Evolutionary conservation across 2,888 invertebrate species (phyloP).

Genomic region (Watsonalla binaria): DNA sequence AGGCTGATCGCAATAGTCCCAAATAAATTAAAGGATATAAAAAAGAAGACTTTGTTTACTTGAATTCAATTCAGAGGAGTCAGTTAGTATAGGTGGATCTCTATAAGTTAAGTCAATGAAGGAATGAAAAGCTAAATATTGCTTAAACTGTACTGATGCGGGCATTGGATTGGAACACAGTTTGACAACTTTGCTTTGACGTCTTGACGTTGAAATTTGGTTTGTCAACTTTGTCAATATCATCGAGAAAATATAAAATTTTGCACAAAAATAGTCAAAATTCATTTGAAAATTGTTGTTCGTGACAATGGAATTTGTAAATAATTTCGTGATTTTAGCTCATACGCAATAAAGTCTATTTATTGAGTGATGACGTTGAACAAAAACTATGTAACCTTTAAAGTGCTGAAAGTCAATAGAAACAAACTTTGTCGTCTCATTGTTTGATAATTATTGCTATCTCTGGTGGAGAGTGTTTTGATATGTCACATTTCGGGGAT

Average conservation of each 20-base stretch:
- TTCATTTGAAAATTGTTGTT: slow-evolving; percentile 26
- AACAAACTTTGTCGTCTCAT: slow-evolving; percentile 69
- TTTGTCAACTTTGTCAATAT: slow-evolving; percentile 14
- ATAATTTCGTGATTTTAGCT: slow-evolving; percentile 15
- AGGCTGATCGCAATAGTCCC: too few relatives aligned
- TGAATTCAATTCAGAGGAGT: too few relatives aligned
- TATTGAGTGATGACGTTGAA: slow-evolving; percentile 66
- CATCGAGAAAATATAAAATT: slow-evolving; percentile 24
- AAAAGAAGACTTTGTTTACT: too few relatives aligned
- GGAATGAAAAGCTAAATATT: too few relatives aligned
- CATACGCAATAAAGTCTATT: slow-evolving; percentile 23
- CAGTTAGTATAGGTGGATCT: too few relatives aligned
- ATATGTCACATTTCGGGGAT: slow-evolving; percentile 75
- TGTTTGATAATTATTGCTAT: slow-evolving; percentile 54
- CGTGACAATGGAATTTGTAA: slow-evolving; percentile 32
- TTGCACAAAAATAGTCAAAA: slow-evolving; percentile 23
- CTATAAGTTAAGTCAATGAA: too few relatives aligned
- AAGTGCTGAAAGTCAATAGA: slow-evolving; percentile 57
- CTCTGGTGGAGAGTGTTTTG: slow-evolving; percentile 39
- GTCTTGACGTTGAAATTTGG: slow-evolving; percentile 6
- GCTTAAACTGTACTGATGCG: too few relatives aligned
- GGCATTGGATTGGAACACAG: too few relatives aligned
- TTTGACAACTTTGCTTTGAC: not conserved
- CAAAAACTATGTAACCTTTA: slow-evolving; percentile 70
- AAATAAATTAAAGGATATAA: too few relatives aligned